Conservation (phyloP, 2,888 invertebrate species). For the Acronicta aceris region DNA sequence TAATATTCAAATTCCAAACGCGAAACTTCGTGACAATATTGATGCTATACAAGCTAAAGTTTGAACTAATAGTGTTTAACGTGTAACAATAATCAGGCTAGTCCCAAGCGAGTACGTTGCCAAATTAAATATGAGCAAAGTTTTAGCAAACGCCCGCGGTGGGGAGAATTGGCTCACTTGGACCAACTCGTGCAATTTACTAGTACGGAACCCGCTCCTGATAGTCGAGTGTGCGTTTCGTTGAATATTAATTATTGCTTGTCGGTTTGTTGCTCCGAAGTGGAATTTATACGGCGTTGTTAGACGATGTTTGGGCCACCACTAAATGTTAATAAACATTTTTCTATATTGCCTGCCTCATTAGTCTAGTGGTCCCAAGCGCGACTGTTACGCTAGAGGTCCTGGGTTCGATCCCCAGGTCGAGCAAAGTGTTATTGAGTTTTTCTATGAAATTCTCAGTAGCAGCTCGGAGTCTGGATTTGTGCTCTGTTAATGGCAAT, state of each 20-base stretch:
- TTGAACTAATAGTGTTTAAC: constrained; percentile 53
- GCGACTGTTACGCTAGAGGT: too few species aligned
- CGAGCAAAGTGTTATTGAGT: too few species aligned
- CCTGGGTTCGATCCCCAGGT: too few species aligned
- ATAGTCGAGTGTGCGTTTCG: constrained; percentile 59
- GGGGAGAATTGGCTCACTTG: constrained; percentile 55
- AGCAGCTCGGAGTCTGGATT: too few species aligned
- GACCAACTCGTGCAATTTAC: constrained; percentile 58
- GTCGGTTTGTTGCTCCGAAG: constrained; percentile 53
- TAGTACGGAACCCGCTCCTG: constrained; percentile 44
- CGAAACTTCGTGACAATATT: constrained; percentile 51
- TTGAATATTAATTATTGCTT: constrained; percentile 61
- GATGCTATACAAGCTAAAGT: constrained; percentile 40
- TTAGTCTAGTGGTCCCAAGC: too few species aligned
- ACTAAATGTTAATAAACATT: constrained; percentile 33
- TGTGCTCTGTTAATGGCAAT: too few species aligned
- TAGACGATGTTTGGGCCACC: constrained; percentile 22
- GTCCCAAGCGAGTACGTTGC: constrained; percentile 47
- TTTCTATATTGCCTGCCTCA: constrained; percentile 17
- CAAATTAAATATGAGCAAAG: constrained; percentile 65
- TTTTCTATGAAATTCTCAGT: too few species aligned
- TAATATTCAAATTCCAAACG: constrained; percentile 36
- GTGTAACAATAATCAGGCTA: constrained; percentile 56
- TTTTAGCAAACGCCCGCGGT: constrained; percentile 53
- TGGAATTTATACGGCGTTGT: constrained; percentile 45